Evolutionary conservation across 2,113 vertebrate species (phyloP), one percentile per base, ranked within the genome.

Genomic region (Lota lota): DNA sequence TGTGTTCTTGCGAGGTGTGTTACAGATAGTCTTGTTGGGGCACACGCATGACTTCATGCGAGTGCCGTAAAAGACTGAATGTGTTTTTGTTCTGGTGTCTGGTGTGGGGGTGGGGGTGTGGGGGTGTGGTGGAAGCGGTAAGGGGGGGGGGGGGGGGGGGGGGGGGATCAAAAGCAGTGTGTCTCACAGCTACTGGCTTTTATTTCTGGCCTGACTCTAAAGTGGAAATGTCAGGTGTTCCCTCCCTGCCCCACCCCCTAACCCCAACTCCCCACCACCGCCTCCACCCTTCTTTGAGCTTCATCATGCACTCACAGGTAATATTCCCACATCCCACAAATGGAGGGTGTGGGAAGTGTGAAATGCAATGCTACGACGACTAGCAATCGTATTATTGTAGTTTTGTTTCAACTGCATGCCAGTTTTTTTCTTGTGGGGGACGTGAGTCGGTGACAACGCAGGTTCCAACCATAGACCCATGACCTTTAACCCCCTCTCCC

Each of bases 81-180:
- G 58, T 64, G 73, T 74, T 73, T 68, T 81, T 81, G 85, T 80
- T 76, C 68, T 63, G 24, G 72, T 70, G 61, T 36, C 21, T 36
- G 61, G 24, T 63, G 61, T 63, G 61, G 28, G 61, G 22, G 33
- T 64, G 63, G 40, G 28, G 40, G 62, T 63, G 62, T 63, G 62
- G 15, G 28, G 33, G 18, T 50, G 28, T 20, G 36, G 18, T 19
- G 63, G 18, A 22, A 28, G 61, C 20, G 62, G 64, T 50, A 51
- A 15, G 54, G 5, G 65, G 53, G 54, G 53, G 18, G 54, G 20
- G 47, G 50, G 59, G 20, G 16, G 60, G 20, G 18, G 63, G 65
- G 61, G 40, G 66, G 61, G 71, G 75, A 79, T 88, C 80, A 80
- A 85, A 84, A 74, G 57, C 75, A 75, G 61, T 61, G 14, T 68